Base-by-base conservation (phyloP, 2,113 vertebrate genomes). In the Myotis yumanensis region DNA sequence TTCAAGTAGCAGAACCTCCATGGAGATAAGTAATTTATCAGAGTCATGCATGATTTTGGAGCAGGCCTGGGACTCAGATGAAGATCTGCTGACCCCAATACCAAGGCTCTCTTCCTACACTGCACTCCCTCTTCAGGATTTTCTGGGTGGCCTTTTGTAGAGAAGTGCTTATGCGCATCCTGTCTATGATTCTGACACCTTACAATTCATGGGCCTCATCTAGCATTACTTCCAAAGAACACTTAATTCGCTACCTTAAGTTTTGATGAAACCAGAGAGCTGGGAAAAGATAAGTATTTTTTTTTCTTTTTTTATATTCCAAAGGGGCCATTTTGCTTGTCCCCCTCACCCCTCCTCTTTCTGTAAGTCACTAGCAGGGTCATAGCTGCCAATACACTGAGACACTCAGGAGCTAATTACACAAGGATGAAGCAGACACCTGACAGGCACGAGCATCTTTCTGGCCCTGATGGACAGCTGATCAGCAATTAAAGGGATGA, bases 401-500 rank as follows among this genome's bases (percentile, higher is more conserved):
- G 91, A n/a, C 43, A 18, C 81, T 77, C 83, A 94, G 89, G 32
- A 81, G 46, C 72, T 90, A 95, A 14, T 97, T 92, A 87, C 12
- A 1, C 68, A 75, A 40, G 7, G 1, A 80, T 43, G 32, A 88
- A 95, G 95, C 18, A 95, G 97, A 88, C 94, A 98, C 89, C 89
- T 97, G 96, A 95, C 95, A 98, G 86, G 82, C 84, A 96, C 51
- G 72, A 85, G 37, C 73, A 90, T 82, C 54, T 57, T 84, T 82
- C 43, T 66, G 52, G 73, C 43, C 91, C 93, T 96, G 95, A 84
- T 92, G 71, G 91, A 90, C 95, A 96, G 37, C 93, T 97, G 96
- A 97, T 97, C 93, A 90, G 68, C 96, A 97, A 94, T 97, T 98
- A 97, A 96, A 86, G 30, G 64, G 10, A 95, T 97, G 94, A 97